Conservation (phyloP, 2,797 vertebrate species). For the Gymnopithys bicolor region DNA sequence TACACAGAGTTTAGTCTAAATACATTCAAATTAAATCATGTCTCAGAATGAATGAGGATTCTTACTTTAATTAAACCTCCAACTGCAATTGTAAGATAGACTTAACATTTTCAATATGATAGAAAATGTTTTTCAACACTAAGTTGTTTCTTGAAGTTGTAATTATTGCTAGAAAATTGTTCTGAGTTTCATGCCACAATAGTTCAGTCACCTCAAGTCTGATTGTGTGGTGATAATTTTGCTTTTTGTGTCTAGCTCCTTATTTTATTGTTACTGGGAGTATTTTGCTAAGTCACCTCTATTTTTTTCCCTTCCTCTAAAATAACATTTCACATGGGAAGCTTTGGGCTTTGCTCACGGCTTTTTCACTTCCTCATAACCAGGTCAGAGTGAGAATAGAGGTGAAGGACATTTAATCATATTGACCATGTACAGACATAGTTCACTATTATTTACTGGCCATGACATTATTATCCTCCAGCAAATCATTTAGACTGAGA, state of each 20-base stretch:
- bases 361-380: slow-evolving; percentile 63
- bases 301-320: slow-evolving; percentile 47
- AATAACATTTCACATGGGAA: slow-evolving; percentile 55
- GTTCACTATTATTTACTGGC: slow-evolving; percentile 88
- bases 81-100: neutral
- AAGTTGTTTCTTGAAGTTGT: neutral
- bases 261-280: slow-evolving; percentile 14
- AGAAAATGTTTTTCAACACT: neutral
- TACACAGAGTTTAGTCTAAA: neutral
- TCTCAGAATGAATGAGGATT: neutral
- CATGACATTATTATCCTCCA: slow-evolving; percentile 87
- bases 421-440: slow-evolving; percentile 86
- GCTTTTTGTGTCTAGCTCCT: neutral
- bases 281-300: slow-evolving; percentile 40
- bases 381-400: slow-evolving; percentile 79
- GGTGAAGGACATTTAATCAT: slow-evolving; percentile 84
- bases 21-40: neutral
- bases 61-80: neutral
- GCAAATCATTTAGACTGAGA: slow-evolving; percentile 85
- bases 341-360: slow-evolving; percentile 54
- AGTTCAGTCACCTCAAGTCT: neutral
- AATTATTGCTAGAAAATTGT: neutral
- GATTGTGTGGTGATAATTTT: slow-evolving; percentile 19
- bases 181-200: neutral
- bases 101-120: neutral